Percentiles rank a stretch among this genome's conserved stretches.
phyloP scores from a whole-genome alignment of 2,888 invertebrate species.

The Hartigia nigra region DNA sequence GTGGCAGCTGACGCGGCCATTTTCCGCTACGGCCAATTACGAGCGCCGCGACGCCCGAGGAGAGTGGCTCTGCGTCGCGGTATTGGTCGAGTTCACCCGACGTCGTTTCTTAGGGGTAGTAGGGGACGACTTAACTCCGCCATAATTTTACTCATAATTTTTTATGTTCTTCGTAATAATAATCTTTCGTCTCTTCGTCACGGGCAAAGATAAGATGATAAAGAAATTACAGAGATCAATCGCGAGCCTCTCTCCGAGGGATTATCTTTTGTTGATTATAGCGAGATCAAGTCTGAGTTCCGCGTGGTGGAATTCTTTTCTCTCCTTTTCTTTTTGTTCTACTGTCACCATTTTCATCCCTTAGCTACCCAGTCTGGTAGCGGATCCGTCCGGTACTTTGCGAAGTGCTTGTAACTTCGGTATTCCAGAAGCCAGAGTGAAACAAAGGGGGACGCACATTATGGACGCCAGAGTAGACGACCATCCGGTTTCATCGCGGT shows the following conservation, averaged over 20 bases:
- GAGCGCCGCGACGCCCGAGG: constrained; percentile 20
- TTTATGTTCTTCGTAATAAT: not conserved
- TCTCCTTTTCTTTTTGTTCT: not conserved
- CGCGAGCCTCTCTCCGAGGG: not conserved
- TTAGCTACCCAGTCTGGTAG: not conserved
- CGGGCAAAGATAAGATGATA: not conserved
- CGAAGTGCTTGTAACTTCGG: constrained; percentile 38
- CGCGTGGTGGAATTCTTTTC: too few relatives aligned
- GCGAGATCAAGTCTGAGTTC: not conserved
- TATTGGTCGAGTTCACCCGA: not conserved
- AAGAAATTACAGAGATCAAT: not conserved
- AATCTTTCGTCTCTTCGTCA: not conserved
- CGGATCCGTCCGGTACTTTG: constrained; percentile 27
- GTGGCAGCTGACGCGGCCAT: constrained; percentile 54
- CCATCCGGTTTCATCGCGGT: constrained; percentile 65
- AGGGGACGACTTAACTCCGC: not conserved
- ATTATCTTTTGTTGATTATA: not conserved
- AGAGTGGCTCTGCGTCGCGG: not conserved
- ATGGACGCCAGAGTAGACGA: constrained; percentile 50
- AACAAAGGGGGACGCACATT: constrained; percentile 60
- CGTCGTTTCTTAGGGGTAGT: not conserved
- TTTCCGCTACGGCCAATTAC: constrained; percentile 47
- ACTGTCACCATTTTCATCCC: not conserved
- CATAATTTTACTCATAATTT: not conserved
- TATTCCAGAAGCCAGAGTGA: constrained; percentile 45